phyloP scores from a whole-genome alignment of 2,113 vertebrate genomes.

The Proteles cristata region DNA sequence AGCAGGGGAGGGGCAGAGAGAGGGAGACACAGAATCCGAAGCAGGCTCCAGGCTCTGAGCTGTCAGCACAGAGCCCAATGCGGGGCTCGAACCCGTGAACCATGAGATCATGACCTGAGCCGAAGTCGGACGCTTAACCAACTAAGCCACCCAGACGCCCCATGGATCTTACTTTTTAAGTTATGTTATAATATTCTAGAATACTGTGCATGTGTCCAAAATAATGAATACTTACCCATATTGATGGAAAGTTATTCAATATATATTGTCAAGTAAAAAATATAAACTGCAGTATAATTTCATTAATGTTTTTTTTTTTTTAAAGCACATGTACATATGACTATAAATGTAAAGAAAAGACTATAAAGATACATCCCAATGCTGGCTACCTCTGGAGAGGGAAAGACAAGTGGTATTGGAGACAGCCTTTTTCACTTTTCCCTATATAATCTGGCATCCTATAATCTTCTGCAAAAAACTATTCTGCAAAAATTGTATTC shows the following conservation, averaged over 20 bases:
- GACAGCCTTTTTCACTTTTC: neutral
- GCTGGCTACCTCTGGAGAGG: neutral
- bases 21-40: too few species aligned
- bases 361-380: neutral
- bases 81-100: too few species aligned
- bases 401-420: neutral
- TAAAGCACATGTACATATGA: neutral
- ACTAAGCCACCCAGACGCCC: too few species aligned
- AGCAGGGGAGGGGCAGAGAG: too few species aligned
- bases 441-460: neutral
- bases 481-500: neutral
- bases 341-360: conserved; percentile 8
- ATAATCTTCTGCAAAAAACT: neutral
- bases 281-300: neutral
- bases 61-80: too few species aligned
- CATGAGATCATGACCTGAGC: too few species aligned
- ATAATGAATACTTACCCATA: neutral
- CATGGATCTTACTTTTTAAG: conserved; percentile 1
- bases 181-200: neutral
- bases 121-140: too few species aligned
- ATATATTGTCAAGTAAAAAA: neutral
- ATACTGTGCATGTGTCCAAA: conserved; percentile 1
- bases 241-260: neutral
- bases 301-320: neutral
- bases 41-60: too few species aligned